A percentile compares a stretch with the other conserved stretches of the same genome.
These are phyloP conservation scores for Cataglyphis hispanica DNA, from an alignment of 1,140 invertebrate genomes.

Conservation along the genomic window DNA sequence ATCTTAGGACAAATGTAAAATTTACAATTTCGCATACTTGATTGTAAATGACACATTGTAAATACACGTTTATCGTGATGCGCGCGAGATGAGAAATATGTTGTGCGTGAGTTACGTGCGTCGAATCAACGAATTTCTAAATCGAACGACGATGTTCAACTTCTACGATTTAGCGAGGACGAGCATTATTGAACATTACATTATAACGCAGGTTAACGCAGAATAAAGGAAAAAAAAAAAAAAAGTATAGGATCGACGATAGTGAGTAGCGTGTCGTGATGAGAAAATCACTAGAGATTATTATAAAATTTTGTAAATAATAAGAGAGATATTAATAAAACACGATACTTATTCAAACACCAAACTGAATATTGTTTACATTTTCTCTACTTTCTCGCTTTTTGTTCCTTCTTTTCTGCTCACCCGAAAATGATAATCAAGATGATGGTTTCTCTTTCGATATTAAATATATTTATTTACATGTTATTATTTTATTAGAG, in stretches of 20 bases:
- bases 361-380: constrained; percentile 48
- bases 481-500: too few relatives aligned
- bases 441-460: too few relatives aligned
- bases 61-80: constrained; percentile 60
- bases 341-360: constrained; percentile 83
- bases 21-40: constrained; percentile 38
- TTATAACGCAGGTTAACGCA: constrained; percentile 59
- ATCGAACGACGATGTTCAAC: constrained; percentile 50
- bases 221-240: constrained; percentile 65
- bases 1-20: constrained; percentile 37
- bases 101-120: not conserved
- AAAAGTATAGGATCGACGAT: constrained; percentile 78
- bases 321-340: constrained; percentile 86
- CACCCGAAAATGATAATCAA: too few relatives aligned
- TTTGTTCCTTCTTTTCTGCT: too few relatives aligned
- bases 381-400: not conserved
- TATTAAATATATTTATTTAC: too few relatives aligned
- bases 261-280: constrained; percentile 82
- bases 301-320: constrained; percentile 87
- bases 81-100: constrained; percentile 1
- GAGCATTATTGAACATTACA: constrained; percentile 71
- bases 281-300: constrained; percentile 84
- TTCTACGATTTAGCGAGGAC: constrained; percentile 68
- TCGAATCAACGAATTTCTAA: constrained; percentile 54
- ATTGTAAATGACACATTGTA: constrained; percentile 64